phyloP scores from a whole-genome alignment of 1,140 invertebrate species.

The Ceratina calcarata region DNA sequence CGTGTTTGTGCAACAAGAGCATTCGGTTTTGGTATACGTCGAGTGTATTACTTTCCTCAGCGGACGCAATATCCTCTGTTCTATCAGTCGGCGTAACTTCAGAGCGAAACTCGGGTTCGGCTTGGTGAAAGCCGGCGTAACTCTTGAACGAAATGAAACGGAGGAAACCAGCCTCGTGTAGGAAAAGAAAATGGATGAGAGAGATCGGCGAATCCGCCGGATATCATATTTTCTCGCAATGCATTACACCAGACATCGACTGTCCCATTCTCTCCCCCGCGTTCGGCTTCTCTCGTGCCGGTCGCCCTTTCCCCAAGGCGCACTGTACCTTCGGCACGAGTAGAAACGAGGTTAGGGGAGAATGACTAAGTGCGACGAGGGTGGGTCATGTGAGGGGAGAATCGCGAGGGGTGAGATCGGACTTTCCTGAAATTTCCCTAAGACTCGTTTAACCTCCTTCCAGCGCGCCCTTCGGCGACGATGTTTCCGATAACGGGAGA shows the following conservation, averaged over 20 bases:
- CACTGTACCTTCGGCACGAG: conserved; percentile 28
- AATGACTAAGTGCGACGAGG: conserved; percentile 61
- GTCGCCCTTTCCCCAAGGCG: not conserved
- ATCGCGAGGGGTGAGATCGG: conserved; percentile 28
- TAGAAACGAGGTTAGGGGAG: conserved; percentile 61
- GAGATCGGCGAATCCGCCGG: conserved; percentile 39
- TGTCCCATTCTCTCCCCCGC: not conserved
- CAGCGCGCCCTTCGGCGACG: not conserved
- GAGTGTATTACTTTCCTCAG: conserved; percentile 25
- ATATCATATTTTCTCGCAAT: conserved; percentile 62
- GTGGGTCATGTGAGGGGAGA: conserved; percentile 33
- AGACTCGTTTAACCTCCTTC: conserved; percentile 62
- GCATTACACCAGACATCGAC: conserved; percentile 20
- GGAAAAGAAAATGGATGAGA: conserved; percentile 37
- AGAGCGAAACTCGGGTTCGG: not conserved
- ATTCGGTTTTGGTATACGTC: not conserved
- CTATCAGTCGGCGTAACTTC: conserved; percentile 13
- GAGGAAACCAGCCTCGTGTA: conserved; percentile 23
- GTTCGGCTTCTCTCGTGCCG: not conserved
- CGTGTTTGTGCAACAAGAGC: not conserved
- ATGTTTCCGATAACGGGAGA: not conserved
- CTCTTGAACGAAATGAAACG: conserved; percentile 53
- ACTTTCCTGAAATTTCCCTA: conserved; percentile 61
- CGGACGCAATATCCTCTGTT: conserved; percentile 29
- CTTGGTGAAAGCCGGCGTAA: conserved; percentile 13